Percentiles rank a stretch among this genome's conserved stretches.
Conservation (phyloP, 2,113 vertebrate genomes). For the Rattus rattus region DNA sequence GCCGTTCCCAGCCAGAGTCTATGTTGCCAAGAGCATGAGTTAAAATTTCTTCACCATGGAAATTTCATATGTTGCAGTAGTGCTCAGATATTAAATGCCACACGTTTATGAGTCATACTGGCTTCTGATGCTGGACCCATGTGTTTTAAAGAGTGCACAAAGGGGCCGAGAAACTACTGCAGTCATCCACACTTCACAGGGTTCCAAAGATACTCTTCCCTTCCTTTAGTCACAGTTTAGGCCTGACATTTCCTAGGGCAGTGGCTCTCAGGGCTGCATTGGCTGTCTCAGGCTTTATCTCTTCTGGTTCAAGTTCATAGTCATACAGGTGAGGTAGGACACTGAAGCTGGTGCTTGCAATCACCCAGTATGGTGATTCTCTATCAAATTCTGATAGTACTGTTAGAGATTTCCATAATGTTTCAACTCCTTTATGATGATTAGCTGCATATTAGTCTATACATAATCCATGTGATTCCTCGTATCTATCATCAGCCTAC, state of each 20-base stretch:
- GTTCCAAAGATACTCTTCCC: background rate
- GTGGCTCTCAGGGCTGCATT: background rate
- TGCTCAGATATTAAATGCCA: slow-evolving; percentile 5
- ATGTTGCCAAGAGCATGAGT: background rate
- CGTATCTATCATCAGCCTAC: background rate
- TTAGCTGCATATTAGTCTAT: background rate
- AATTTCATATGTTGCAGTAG: background rate
- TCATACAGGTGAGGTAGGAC: background rate
- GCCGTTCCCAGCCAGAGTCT: background rate
- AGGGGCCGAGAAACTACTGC: background rate
- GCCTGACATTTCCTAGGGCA: background rate
- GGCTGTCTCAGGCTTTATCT: background rate
- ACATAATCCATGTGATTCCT: background rate
- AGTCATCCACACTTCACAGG: background rate
- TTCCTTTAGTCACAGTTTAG: background rate
- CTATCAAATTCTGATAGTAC: background rate
- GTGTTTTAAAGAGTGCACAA: background rate
- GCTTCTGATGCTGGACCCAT: background rate
- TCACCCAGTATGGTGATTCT: background rate
- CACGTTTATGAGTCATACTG: background rate
- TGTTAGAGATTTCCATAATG: background rate
- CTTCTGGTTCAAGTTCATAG: background rate
- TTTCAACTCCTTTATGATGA: background rate
- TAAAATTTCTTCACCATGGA: background rate
- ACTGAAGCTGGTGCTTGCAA: background rate